A percentile compares a stretch with the other conserved stretches of the same genome.
These are phyloP conservation scores for Argya squamiceps DNA, from an alignment of 2,797 vertebrate species.

Conservation along the genomic window DNA sequence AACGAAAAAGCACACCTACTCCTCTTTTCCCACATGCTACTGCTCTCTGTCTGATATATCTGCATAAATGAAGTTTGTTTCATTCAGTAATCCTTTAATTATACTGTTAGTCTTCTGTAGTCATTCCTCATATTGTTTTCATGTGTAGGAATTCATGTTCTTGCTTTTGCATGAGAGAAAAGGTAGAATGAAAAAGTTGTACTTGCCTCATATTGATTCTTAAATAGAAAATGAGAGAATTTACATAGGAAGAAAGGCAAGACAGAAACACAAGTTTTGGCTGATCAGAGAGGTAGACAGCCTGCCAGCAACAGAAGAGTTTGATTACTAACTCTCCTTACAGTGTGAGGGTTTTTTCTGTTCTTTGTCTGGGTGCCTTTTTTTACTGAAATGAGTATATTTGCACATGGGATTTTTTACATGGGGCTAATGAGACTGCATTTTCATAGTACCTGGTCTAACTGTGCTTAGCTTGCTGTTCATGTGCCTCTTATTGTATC, in stretches of 20 bases:
- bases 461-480: neutral
- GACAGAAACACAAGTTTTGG: neutral
- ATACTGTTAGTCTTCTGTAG: neutral
- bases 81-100: neutral
- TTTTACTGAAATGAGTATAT: neutral
- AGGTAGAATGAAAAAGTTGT: neutral
- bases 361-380: neutral
- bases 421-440: neutral
- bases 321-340: neutral
- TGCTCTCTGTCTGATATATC: neutral
- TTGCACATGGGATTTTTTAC: neutral
- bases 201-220: neutral
- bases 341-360: accelerated
- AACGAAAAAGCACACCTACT: neutral
- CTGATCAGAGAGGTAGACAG: neutral
- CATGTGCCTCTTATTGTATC: neutral
- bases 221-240: neutral
- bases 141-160: neutral
- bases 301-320: too few species aligned
- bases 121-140: neutral
- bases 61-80: neutral
- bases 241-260: neutral
- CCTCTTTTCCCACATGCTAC: neutral
- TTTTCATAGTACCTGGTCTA: neutral
- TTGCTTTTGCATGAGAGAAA: neutral